Conservation (phyloP, 1,140 invertebrate species). For the Penaeus chinensis region DNA sequence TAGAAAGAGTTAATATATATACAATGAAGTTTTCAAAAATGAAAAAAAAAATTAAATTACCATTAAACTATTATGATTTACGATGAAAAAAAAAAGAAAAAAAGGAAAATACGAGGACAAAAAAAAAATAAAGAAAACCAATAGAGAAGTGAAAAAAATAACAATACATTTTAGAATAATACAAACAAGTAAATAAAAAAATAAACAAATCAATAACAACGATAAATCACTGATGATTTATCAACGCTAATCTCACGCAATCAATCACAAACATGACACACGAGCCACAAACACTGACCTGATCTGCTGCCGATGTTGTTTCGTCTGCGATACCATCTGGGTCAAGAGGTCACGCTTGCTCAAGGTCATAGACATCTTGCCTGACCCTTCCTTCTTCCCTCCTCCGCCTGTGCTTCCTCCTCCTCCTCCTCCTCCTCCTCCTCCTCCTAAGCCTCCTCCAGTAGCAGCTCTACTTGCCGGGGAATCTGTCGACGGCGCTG, state of each 20-base stretch:
- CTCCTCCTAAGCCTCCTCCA: slow-evolving; percentile 5
- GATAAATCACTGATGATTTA: neutral
- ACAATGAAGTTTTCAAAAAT: too few relatives aligned
- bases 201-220: too few relatives aligned
- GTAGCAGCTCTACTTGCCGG: too few relatives aligned
- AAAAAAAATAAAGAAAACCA: neutral
- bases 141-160: too few relatives aligned
- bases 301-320: slow-evolving; percentile 59
- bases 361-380: slow-evolving; percentile 38
- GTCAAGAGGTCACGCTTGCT: slow-evolving; percentile 56
- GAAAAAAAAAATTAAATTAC: too few relatives aligned
- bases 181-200: too few relatives aligned
- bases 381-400: slow-evolving; percentile 12
- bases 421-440: neutral
- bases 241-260: neutral
- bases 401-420: slow-evolving; percentile 1
- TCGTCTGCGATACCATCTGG: slow-evolving; percentile 61
- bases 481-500: too few relatives aligned
- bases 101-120: too few relatives aligned
- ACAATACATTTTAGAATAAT: too few relatives aligned
- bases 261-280: neutral
- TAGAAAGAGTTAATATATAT: too few relatives aligned
- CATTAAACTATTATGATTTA: too few relatives aligned
- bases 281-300: slow-evolving; percentile 33
- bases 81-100: too few relatives aligned